Percentiles rank a stretch among this genome's conserved stretches.
phyloP scores from a whole-genome alignment of 2,113 vertebrate genomes.

The Pelusios castaneus region DNA sequence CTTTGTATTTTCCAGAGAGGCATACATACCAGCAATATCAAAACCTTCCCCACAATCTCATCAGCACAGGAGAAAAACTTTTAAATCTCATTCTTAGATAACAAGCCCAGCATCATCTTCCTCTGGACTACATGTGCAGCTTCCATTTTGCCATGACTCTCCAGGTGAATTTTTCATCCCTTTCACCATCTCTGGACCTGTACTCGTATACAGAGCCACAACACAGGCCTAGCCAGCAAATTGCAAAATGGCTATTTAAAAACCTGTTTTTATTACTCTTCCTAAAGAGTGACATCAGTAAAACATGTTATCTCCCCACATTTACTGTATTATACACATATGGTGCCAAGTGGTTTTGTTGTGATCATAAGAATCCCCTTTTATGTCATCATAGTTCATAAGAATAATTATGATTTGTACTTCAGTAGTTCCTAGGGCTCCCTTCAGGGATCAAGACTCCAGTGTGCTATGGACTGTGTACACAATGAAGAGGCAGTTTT shows the following conservation, averaged over 20 bases:
- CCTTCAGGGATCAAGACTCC: not conserved
- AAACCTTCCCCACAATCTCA: too few relatives aligned
- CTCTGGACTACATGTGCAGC: too few relatives aligned
- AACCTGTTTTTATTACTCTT: not conserved
- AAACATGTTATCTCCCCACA: not conserved
- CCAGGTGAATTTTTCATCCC: too few relatives aligned
- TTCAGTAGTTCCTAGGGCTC: not conserved
- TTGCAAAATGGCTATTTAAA: not conserved
- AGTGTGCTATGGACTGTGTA: not conserved
- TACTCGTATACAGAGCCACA: not conserved
- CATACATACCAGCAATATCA: too few relatives aligned
- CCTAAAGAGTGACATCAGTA: not conserved
- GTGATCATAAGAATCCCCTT: not conserved
- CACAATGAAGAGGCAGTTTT: not conserved
- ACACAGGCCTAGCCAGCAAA: not conserved
- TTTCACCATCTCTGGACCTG: too few relatives aligned
- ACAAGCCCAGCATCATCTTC: too few relatives aligned
- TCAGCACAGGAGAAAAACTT: too few relatives aligned
- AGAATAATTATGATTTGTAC: conserved; percentile 5
- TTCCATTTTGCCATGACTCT: too few relatives aligned
- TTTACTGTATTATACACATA: not conserved
- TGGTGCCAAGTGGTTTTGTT: not conserved
- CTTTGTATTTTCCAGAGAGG: too few relatives aligned
- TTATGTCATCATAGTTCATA: not conserved
- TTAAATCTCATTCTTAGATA: too few relatives aligned